Conservation (phyloP, 2,888 invertebrate species). For the Brachyopa scutellaris region DNA sequence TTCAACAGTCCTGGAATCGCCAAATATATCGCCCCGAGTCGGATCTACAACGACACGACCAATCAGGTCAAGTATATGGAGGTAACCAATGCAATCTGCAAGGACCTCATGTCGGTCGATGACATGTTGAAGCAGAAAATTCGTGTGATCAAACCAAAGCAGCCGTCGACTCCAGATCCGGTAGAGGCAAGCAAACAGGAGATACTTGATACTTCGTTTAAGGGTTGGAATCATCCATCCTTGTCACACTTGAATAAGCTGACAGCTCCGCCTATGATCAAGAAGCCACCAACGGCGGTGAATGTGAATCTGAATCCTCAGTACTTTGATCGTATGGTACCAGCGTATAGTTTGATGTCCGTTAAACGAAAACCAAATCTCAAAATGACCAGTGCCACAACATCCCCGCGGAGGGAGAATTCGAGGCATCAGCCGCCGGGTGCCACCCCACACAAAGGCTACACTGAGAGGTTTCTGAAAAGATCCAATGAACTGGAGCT, state of each 20-base stretch:
- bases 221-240: conserved; percentile 35
- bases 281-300: background rate
- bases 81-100: conserved; percentile 6
- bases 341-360: background rate
- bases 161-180: background rate
- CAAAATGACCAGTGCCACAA: background rate
- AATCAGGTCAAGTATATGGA: background rate
- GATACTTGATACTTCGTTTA: background rate
- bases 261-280: background rate
- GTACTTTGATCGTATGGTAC: no score
- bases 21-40: conserved; percentile 4
- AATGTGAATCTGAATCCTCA: background rate
- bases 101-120: conserved; percentile 31
- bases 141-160: background rate
- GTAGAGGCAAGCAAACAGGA: background rate
- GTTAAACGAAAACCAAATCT: background rate
- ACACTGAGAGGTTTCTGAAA: no score
- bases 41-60: conserved; percentile 1
- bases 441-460: no score
- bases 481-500: no score
- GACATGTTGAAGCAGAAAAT: conserved; percentile 22
- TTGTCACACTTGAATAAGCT: background rate
- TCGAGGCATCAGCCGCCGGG: background rate
- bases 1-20: background rate
- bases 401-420: background rate